Conservation (phyloP, 2,797 vertebrate genomes). For the Mus caroli region DNA sequence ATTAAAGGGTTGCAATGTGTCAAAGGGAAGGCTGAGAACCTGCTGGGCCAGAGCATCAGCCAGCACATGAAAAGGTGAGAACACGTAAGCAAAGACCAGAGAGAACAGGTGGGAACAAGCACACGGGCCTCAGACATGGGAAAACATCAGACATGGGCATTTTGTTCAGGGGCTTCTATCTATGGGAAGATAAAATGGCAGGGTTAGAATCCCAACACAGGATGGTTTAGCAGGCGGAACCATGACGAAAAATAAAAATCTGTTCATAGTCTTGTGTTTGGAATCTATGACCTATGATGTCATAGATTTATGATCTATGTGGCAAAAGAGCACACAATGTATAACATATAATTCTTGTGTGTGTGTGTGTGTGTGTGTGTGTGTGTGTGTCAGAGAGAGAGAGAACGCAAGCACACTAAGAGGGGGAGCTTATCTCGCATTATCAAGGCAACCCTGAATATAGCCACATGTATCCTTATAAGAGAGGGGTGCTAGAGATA, state of each 20-base stretch:
- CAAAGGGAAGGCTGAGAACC: not conserved
- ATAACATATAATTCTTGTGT: not conserved
- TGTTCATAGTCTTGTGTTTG: not conserved
- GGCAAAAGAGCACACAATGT: not conserved
- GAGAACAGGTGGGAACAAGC: slow-evolving; percentile 31
- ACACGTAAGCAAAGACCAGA: not conserved
- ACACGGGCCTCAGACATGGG: not conserved
- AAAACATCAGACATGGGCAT: not conserved
- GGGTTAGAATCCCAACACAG: slow-evolving; percentile 9
- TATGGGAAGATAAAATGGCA: not conserved
- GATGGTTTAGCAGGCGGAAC: not conserved
- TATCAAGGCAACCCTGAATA: not conserved
- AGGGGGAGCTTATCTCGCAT: not conserved
- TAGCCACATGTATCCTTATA: not conserved
- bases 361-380: not conserved
- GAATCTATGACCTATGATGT: not conserved
- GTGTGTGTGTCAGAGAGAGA: not conserved
- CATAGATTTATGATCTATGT: not conserved
- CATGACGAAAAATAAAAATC: not conserved
- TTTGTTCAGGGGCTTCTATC: slow-evolving; percentile 16
- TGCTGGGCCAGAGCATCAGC: not conserved
- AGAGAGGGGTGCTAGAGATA: not conserved
- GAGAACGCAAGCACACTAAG: not conserved
- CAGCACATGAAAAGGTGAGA: not conserved
- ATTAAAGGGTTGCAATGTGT: not conserved